Conservation (phyloP, 2,888 invertebrate genomes). For the Leistus spinibarbis region DNA sequence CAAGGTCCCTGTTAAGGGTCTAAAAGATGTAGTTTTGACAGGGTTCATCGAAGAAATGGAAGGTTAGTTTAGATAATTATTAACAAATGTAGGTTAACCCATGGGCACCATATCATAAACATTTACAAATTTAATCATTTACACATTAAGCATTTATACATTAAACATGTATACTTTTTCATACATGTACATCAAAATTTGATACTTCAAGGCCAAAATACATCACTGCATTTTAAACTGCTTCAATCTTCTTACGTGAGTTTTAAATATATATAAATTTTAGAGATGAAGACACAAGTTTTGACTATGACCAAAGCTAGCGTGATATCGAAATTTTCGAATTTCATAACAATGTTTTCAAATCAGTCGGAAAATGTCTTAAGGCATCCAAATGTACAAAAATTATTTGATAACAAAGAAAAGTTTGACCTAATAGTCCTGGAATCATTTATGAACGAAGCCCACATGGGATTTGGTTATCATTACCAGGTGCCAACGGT, state of each 20-base stretch:
- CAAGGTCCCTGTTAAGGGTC: constrained; percentile 53
- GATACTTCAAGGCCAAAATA: too few species aligned
- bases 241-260: too few species aligned
- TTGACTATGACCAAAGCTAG: neutral
- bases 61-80: constrained; percentile 40
- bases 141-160: too few species aligned
- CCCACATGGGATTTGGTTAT: constrained; percentile 53
- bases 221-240: too few species aligned
- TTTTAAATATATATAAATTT: neutral
- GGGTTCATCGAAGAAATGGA: constrained; percentile 39
- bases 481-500: constrained; percentile 54
- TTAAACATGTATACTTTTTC: too few species aligned
- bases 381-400: constrained; percentile 47
- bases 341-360: constrained; percentile 39
- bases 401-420: constrained; percentile 51
- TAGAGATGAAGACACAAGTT: neutral
- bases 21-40: constrained; percentile 52
- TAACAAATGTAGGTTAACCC: neutral
- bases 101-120: neutral
- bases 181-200: too few species aligned
- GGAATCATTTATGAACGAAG: constrained; percentile 60
- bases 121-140: neutral
- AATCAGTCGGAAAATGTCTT: constrained; percentile 43
- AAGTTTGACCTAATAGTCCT: constrained; percentile 56
- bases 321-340: constrained; percentile 27